Evolutionary conservation across 2,113 vertebrate genomes (phyloP).

Genomic region (Delphinapterus leucas): DNA sequence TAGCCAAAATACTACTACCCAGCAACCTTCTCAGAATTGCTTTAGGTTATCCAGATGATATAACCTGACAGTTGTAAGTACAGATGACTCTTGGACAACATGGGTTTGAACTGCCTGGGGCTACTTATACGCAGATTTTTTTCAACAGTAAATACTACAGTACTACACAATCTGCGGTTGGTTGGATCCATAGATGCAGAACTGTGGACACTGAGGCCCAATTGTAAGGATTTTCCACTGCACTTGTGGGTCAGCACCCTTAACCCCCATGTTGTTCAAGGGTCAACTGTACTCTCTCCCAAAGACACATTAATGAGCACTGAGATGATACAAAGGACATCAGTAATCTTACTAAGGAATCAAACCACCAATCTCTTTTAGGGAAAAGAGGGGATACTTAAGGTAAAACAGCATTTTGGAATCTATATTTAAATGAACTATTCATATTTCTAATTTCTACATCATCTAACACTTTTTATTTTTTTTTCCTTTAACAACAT

Average conservation of each 20-base stretch:
- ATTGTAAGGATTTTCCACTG: neutral
- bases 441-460: neutral
- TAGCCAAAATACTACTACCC: neutral
- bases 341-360: neutral
- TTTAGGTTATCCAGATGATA: neutral
- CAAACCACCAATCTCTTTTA: neutral
- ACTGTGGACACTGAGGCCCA: neutral
- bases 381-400: neutral
- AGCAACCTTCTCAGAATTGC: neutral
- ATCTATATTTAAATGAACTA: slow-evolving; percentile 4
- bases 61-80: neutral
- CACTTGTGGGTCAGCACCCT: neutral
- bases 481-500: neutral
- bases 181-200: neutral
- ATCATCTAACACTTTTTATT: neutral
- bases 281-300: neutral
- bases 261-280: neutral
- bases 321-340: neutral
- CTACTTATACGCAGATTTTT: neutral
- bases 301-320: neutral
- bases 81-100: neutral
- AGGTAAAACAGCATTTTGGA: neutral
- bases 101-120: too few relatives aligned
- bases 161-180: neutral
- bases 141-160: neutral